These are phyloP conservation scores for Diacarnus erythraeanus DNA, from an alignment of 37 sponge, comb jelly and placozoan species.

Conservation along the genomic window DNA sequence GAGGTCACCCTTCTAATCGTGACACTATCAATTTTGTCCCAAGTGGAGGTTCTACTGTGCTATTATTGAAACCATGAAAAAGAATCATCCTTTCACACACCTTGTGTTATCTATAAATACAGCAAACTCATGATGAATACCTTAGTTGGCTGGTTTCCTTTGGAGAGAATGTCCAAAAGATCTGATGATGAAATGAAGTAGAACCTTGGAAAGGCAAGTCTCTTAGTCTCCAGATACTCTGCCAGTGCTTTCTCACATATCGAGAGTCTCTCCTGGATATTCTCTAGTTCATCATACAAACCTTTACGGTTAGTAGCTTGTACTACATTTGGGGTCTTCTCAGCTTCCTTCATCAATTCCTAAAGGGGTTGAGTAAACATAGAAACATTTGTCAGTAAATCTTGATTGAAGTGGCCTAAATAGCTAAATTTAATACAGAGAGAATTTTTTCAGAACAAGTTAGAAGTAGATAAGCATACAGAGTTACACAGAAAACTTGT, in stretches of 20 bases:
- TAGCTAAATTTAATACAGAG: background rate
- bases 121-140: conserved; percentile 16
- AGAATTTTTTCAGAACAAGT: no score
- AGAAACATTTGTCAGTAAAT: no score
- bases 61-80: no score
- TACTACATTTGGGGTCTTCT: conserved; percentile 91
- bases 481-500: no score
- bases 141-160: conserved; percentile 91
- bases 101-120: background rate
- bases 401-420: background rate
- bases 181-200: conserved; percentile 99
- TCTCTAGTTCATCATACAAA: conserved; percentile 88
- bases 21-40: no score
- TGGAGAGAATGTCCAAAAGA: conserved; percentile 97
- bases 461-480: no score
- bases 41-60: no score
- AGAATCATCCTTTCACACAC: no score
- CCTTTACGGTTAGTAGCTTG: conserved; percentile 82
- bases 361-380: background rate
- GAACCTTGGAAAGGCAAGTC: conserved; percentile 99
- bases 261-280: conserved; percentile 89
- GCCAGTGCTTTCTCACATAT: conserved; percentile 99
- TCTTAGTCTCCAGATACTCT: conserved; percentile 98
- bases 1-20: no score
- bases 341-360: conserved; percentile 75